Evolutionary conservation across 2,113 vertebrate genomes (phyloP).

Genomic region (Hippopotamus amphibius): DNA sequence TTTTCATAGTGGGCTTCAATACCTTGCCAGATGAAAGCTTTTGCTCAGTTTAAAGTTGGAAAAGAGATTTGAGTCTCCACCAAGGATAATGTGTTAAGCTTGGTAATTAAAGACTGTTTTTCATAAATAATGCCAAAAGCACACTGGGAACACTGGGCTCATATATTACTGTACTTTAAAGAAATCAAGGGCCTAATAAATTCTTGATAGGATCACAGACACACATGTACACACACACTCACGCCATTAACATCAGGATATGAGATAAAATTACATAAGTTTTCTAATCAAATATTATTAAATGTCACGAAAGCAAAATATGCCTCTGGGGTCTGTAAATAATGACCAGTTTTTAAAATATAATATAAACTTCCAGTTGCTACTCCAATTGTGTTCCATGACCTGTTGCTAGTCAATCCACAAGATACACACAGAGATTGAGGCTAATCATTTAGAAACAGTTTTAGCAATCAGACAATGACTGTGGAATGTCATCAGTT

Average conservation of each 20-base stretch:
- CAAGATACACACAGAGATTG: background rate
- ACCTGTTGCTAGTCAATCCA: background rate
- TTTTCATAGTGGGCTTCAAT: conserved; percentile 86
- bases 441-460: background rate
- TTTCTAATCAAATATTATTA: conserved; percentile 55
- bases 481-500: background rate
- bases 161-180: conserved; percentile 76
- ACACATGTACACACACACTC: background rate
- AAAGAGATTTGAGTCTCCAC: conserved; percentile 87
- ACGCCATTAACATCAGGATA: background rate
- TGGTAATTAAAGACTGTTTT: conserved; percentile 86
- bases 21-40: conserved; percentile 86
- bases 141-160: conserved; percentile 78
- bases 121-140: conserved; percentile 86
- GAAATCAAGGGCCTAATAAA: conserved; percentile 73
- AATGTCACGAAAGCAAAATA: background rate
- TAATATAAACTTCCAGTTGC: conserved; percentile 2
- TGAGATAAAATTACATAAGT: background rate
- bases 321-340: conserved; percentile 18
- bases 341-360: conserved; percentile 8
- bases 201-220: conserved; percentile 37
- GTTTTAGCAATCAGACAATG: background rate
- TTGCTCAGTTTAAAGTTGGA: conserved; percentile 88
- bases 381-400: background rate
- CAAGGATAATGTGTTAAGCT: conserved; percentile 87